phyloP scores from a whole-genome alignment of 2,113 vertebrate species.

The Mobula birostris region DNA sequence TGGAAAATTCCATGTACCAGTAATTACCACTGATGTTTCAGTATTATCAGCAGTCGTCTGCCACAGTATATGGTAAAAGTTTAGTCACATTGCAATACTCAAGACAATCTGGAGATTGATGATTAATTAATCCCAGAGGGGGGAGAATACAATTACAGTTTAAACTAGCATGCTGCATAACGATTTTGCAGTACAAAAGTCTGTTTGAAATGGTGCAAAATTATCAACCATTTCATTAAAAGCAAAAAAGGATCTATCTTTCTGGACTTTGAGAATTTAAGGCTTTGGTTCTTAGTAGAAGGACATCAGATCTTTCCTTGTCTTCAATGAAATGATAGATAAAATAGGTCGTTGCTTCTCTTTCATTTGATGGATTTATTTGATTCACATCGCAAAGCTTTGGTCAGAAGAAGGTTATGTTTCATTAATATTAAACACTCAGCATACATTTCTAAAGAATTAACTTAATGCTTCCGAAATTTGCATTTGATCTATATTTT shows the following conservation, averaged over 20 bases:
- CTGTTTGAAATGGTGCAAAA: background rate
- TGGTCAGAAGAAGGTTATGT: background rate
- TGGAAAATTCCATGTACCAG: background rate
- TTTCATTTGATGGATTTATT: no score
- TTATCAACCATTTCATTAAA: background rate
- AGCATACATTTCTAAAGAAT: background rate
- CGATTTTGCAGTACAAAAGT: background rate
- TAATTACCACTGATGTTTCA: background rate
- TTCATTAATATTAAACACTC: constrained; percentile 10
- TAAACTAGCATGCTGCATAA: background rate
- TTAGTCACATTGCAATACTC: constrained; percentile 9
- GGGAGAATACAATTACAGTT: constrained; percentile 13
- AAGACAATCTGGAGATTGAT: background rate
- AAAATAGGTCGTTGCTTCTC: no score
- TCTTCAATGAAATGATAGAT: no score
- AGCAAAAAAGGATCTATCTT: background rate
- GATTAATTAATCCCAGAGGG: background rate
- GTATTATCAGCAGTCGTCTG: background rate
- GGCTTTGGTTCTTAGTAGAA: background rate
- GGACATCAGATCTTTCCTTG: background rate
- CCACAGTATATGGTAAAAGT: constrained; percentile 22
- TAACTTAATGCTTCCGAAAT: constrained; percentile 15
- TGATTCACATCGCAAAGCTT: constrained; percentile 1
- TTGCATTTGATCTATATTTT: background rate
- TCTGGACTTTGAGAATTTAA: background rate